Evolutionary conservation across 2,113 vertebrate genomes (phyloP).

Genomic region (Felis catus): DNA sequence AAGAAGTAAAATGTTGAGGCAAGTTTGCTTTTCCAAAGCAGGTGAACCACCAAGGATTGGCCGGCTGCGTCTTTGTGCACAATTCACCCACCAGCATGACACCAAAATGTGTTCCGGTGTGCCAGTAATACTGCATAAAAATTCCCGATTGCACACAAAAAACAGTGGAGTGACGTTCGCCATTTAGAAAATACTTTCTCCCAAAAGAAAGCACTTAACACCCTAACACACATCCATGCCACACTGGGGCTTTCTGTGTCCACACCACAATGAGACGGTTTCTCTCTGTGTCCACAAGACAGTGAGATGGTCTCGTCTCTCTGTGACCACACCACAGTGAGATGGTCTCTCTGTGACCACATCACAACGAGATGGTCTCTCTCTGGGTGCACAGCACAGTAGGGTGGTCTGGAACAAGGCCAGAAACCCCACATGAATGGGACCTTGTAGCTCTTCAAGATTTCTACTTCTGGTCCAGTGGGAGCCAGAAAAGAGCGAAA

Average conservation of each 20-base stretch:
- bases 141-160: neutral
- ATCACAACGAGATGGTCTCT: rapidly evolving
- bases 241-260: neutral
- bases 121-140: neutral
- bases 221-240: neutral
- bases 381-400: too few relatives aligned
- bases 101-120: rapidly evolving
- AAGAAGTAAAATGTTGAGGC: neutral
- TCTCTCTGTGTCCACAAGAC: neutral
- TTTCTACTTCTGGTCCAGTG: neutral
- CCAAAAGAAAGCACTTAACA: neutral
- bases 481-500: neutral
- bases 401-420: neutral
- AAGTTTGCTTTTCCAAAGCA: neutral
- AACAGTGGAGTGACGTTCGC: too few relatives aligned
- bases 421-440: neutral
- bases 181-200: neutral
- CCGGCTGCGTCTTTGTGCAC: rapidly evolving
- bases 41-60: neutral
- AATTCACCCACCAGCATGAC: neutral
- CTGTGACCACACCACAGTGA: neutral
- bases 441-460: too few relatives aligned
- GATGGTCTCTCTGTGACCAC: neutral
- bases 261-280: neutral
- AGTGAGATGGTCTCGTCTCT: neutral